Percentiles rank a stretch among this genome's conserved stretches.
Evolutionary conservation across 1,140 invertebrate species (phyloP).

Genomic region (Thaumetopoea pityocampa): DNA sequence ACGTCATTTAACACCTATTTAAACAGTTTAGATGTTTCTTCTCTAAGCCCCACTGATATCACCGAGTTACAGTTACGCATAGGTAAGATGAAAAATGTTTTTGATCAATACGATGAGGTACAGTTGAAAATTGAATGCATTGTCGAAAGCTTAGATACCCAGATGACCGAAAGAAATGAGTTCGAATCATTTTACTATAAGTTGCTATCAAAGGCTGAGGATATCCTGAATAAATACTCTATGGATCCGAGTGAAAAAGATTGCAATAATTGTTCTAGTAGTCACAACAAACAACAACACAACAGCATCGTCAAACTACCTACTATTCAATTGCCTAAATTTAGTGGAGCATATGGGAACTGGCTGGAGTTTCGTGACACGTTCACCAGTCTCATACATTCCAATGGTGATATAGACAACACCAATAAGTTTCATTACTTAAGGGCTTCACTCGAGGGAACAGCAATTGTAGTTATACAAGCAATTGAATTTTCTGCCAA

Average conservation of each 20-base stretch:
- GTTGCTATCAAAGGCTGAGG: neutral
- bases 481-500: constrained; percentile 15
- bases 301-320: constrained; percentile 2
- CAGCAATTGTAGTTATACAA: constrained; percentile 9
- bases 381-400: constrained; percentile 6
- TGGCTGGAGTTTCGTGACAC: constrained; percentile 11
- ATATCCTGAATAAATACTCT: too few relatives aligned
- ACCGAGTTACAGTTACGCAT: constrained; percentile 1
- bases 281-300: neutral
- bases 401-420: constrained; percentile 4
- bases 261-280: neutral
- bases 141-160: neutral
- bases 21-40: too few relatives aligned
- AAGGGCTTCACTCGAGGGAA: constrained; percentile 11
- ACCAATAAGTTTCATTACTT: constrained; percentile 13
- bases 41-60: too few relatives aligned
- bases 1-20: too few relatives aligned
- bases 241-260: neutral
- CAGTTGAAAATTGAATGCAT: constrained; percentile 4
- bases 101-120: constrained; percentile 2
- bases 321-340: constrained; percentile 7
- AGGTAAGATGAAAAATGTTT: neutral
- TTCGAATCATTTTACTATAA: constrained; percentile 5
- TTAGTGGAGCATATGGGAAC: neutral
- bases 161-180: neutral